Base-by-base conservation (phyloP, 2,888 invertebrate species). In the Aphidoletes aphidimyza region DNA sequence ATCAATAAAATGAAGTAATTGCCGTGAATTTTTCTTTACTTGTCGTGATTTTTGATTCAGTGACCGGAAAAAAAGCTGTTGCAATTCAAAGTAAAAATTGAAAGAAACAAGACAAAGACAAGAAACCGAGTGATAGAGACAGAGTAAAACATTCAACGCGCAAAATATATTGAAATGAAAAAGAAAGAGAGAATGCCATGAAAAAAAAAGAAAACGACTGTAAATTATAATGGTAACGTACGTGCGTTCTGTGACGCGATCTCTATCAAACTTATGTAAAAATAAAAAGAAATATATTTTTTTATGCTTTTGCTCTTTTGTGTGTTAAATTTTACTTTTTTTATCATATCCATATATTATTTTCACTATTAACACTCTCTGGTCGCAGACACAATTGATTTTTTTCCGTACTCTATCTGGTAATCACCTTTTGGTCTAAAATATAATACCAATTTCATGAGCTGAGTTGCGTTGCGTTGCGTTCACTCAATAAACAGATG, bases 231-330 rank as follows among this genome's bases (percentile, higher is more conserved):
- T 81, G 81, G 81, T 81, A 37, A 37, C 36, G 37, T 81, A 81
- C 81, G 37, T 81, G 81, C 81, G 39, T 81, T 81, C 37, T 81
- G 81, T 81, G 81, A 37, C 81, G 37, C 37, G 81, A 81, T 81
- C 81, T 37, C 37, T 81, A 69, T 69, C 69, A 30, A 69, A 26
- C 3, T 69, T 69, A 69, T 14, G 30, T 69, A 34, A 69, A 69
- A 54, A 11, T 11, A 6, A 47, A 54, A 54, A 54, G 14, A 9
- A 3, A n/a, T 2, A 5, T 5, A 22, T 54, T 22, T 54, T 22
- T 54, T 22, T n/a, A 0, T 54, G 54, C 54, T 54, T 54, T 47
- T 47, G 9, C n/a, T 5, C 3, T 54, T 54, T 54, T 54, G 22
- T 22, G n/a, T 54, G n/a, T 54, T 22, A 54, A 9, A 11, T 42